Percentiles rank a stretch among this genome's conserved stretches.
Evolutionary conservation across 2,797 vertebrate species (phyloP).

Genomic region (Cryptoprocta ferox): DNA sequence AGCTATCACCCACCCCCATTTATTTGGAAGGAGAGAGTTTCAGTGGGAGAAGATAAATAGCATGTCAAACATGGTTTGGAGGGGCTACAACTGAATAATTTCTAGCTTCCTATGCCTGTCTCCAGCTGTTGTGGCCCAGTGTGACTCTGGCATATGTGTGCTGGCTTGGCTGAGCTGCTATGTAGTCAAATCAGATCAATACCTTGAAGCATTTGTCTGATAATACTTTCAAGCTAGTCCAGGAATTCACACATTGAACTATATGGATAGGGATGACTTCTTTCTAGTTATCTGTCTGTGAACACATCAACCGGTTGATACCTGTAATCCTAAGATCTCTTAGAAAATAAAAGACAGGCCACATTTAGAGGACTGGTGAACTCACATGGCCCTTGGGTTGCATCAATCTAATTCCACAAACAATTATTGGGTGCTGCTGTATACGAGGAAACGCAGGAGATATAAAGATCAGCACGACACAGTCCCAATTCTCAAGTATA

Average conservation of each 20-base stretch:
- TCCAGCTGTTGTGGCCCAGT: conserved; percentile 82
- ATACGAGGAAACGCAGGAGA: conserved; percentile 9
- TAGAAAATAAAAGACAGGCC: conserved; percentile 45
- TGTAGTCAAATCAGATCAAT: conserved; percentile 76
- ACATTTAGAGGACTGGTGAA: background rate
- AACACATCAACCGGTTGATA: conserved; percentile 36
- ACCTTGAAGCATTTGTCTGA: conserved; percentile 74
- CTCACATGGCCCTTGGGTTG: background rate
- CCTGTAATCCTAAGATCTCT: conserved; percentile 58
- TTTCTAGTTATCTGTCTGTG: conserved; percentile 39
- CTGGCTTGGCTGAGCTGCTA: conserved; percentile 58
- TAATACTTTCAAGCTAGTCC: conserved; percentile 25
- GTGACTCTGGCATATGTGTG: conserved; percentile 73
- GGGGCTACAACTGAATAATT: conserved; percentile 81
- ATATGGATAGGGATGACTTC: background rate
- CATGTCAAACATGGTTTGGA: conserved; percentile 83
- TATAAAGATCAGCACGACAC: conserved; percentile 47
- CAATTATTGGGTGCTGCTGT: conserved; percentile 65
- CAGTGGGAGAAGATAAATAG: conserved; percentile 86
- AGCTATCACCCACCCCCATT: conserved; percentile 76
- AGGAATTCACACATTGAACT: conserved; percentile 64
- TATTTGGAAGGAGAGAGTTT: conserved; percentile 81
- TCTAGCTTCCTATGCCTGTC: conserved; percentile 78
- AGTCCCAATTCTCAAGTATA: conserved; percentile 69
- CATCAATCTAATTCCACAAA: conserved; percentile 50